Percentiles rank a stretch among this genome's conserved stretches.
Conservation (phyloP, 2,113 vertebrate species). For the Cathartes aura region DNA sequence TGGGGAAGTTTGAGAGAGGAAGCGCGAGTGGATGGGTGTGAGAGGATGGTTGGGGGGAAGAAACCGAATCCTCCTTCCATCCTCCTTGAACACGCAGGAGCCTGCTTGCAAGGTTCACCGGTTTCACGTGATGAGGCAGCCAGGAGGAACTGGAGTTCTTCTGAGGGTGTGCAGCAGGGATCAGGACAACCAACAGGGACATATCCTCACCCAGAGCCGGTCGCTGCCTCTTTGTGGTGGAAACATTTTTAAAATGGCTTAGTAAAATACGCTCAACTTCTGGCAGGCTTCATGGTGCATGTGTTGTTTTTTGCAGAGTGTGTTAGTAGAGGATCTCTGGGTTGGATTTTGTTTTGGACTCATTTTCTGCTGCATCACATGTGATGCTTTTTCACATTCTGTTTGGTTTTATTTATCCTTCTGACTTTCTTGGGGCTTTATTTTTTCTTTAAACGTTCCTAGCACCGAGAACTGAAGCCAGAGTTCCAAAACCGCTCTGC, state of each 20-base stretch:
- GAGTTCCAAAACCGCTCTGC: neutral
- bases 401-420: neutral
- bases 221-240: neutral
- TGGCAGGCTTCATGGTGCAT: neutral
- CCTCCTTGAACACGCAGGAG: neutral
- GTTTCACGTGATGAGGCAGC: neutral
- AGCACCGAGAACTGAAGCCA: neutral
- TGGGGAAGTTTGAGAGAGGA: neutral
- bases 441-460: neutral
- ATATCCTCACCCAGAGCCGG: rapidly evolving
- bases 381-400: neutral
- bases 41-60: neutral
- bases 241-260: neutral
- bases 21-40: neutral
- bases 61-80: neutral
- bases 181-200: neutral
- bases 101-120: rapidly evolving
- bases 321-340: neutral
- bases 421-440: neutral
- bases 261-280: rapidly evolving
- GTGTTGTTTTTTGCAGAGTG: neutral
- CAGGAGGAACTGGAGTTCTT: neutral
- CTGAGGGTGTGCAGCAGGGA: neutral
- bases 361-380: neutral
- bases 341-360: neutral